Evolutionary conservation across 2,113 vertebrate species (phyloP), one percentile per base, ranked within the genome.

Genomic region (Macquaria ambigua): DNA sequence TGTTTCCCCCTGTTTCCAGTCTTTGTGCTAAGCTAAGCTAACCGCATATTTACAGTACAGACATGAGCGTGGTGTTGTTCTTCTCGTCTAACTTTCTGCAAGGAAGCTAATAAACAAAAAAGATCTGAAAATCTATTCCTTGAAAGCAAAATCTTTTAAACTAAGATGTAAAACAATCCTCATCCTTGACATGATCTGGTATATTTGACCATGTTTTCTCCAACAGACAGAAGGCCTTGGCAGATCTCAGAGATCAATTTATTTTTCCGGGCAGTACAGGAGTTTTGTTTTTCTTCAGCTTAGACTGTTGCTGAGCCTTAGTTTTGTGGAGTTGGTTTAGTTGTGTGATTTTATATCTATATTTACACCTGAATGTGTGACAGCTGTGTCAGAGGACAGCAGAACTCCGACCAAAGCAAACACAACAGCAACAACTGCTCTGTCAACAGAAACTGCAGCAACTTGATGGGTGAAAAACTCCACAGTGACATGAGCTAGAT

Each of bases 391-490:
- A 21, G 69, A 71, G 46, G 43, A 53, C 7, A n/a, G 52, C 37
- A 43, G 43, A 70, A 41, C n/a, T 62, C 43, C 69, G 64, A 48
- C 66, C 53, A 37, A 41, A 55, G 64, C 48, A 37, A 6, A 6
- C 4, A 16, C 8, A n/a, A 20, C 68, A 67, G 52, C 66, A 73
- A 4, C 46, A 28, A 5, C 34, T n/a, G 46, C 39, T 14, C 39
- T 11, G 52, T 67, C 61, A 55, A 48, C 55, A 52, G 50, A 75
- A 70, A 66, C 46, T 6, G 52, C 10, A 28, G 37, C 3, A 48
- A 56, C 18, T 25, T 63, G 31, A 81, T 21, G 11, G 48, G 68
- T 80, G 5, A 53, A 48, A 53, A 53, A 46, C 55, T 64, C 58
- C 25, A 34, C 61, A 21, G 16, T 25, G 67, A 39, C 66, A 25